Conservation (phyloP, 2,888 invertebrate genomes). For the Serripes groenlandicus region DNA sequence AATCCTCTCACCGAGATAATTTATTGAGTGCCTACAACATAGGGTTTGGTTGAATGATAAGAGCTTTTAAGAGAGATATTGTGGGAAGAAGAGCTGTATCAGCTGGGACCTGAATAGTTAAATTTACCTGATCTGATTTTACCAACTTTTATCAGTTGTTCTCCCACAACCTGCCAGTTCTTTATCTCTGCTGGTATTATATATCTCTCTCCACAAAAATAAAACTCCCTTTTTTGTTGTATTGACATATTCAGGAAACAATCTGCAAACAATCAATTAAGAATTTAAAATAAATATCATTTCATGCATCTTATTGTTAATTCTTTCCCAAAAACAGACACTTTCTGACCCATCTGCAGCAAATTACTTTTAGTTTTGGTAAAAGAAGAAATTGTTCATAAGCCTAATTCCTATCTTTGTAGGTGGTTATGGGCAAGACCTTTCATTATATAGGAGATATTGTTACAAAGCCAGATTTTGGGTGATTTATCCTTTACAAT, state of each 20-base stretch:
- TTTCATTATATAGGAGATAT: not conserved
- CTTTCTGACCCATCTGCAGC: too few species aligned
- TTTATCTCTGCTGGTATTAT: conserved; percentile 21
- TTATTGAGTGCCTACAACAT: too few species aligned
- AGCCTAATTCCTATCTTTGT: not conserved
- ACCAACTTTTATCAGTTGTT: not conserved
- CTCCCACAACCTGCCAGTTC: conserved; percentile 15
- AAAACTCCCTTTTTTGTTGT: conserved; percentile 11
- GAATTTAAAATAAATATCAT: not conserved
- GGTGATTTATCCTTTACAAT: not conserved
- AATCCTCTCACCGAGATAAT: too few species aligned
- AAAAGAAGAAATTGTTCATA: not conserved
- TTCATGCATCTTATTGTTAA: not conserved
- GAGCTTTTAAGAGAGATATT: too few species aligned
- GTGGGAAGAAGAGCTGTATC: too few species aligned
- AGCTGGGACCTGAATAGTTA: too few species aligned
- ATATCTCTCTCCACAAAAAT: conserved; percentile 9
- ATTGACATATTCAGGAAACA: not conserved
- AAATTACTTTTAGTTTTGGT: not conserved
- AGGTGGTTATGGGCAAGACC: not conserved
- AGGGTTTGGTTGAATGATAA: too few species aligned
- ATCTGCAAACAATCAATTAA: not conserved
- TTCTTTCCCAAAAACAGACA: too few species aligned
- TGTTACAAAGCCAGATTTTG: not conserved
- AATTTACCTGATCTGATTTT: not conserved